Conservation (phyloP, 2,888 invertebrate genomes). For the Schizaphis graminum region DNA sequence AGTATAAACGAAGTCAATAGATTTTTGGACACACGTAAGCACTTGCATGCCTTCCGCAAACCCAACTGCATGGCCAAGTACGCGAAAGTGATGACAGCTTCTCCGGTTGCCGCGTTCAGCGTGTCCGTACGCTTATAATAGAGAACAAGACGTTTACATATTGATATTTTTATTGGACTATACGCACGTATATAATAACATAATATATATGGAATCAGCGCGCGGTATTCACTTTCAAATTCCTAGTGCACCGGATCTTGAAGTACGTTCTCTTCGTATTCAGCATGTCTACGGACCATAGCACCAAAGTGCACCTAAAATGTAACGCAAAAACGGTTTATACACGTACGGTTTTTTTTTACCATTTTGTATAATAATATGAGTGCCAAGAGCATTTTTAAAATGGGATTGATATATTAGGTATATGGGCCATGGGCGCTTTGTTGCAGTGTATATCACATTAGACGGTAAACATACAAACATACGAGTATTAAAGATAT, state of each 20-base stretch:
- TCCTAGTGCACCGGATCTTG: neutral
- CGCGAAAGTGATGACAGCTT: constrained; percentile 50
- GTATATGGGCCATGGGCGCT: neutral
- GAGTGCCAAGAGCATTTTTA: neutral
- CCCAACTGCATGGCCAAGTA: constrained; percentile 45
- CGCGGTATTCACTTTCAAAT: neutral
- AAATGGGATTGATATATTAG: neutral
- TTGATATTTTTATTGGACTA: neutral
- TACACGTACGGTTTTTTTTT: neutral
- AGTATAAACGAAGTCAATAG: neutral
- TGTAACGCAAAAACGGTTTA: neutral
- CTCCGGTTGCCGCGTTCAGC: neutral
- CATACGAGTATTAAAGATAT: neutral
- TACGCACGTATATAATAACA: neutral
- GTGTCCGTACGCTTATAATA: neutral
- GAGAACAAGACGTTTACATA: neutral
- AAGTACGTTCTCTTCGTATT: constrained; percentile 21
- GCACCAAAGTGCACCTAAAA: constrained; percentile 34
- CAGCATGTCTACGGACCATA: constrained; percentile 43
- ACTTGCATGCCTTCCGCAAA: neutral
- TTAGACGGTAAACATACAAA: neutral
- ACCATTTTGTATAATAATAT: neutral
- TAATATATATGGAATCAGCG: neutral
- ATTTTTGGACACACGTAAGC: constrained; percentile 33
- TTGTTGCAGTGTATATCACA: neutral